phyloP scores from a whole-genome alignment of 2,888 invertebrate species.

The Metacarcinus magister region DNA sequence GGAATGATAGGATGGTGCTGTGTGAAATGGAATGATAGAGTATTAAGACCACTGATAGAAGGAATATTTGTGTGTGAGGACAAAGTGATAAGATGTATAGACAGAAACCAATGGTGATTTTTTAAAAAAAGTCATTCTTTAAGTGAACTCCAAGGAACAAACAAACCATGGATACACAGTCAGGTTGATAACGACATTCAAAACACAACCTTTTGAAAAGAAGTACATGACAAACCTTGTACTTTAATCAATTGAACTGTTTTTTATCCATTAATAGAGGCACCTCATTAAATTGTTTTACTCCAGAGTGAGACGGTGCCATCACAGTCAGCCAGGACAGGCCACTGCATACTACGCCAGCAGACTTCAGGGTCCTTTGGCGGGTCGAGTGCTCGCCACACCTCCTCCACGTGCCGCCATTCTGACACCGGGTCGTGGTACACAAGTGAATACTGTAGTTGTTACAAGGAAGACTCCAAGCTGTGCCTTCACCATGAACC shows the following conservation, averaged over 20 bases:
- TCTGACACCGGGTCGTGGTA: constrained; percentile 71
- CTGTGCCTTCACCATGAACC: constrained; percentile 55
- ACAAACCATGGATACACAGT: background rate
- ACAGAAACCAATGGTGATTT: background rate
- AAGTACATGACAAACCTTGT: background rate
- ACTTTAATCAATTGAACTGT: background rate
- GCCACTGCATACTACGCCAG: background rate
- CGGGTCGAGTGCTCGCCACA: constrained; percentile 56
- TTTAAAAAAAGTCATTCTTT: background rate
- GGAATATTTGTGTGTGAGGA: background rate
- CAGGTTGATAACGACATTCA: background rate
- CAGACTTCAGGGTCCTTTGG: background rate
- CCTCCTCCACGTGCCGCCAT: constrained; percentile 60
- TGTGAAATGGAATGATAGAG: background rate
- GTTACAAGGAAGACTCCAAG: constrained; percentile 59
- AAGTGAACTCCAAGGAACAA: background rate
- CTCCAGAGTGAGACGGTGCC: constrained; percentile 61
- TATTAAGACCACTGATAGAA: background rate
- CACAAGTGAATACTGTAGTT: constrained; percentile 70
- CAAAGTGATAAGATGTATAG: background rate
- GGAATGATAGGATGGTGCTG: background rate
- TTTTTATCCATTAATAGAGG: background rate
- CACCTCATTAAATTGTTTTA: background rate
- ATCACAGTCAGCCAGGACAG: background rate
- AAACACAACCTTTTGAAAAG: background rate